Evolutionary conservation across 2,888 invertebrate genomes (phyloP), one percentile per base, ranked within the genome.

Genomic region (Coecobrya sp.): DNA sequence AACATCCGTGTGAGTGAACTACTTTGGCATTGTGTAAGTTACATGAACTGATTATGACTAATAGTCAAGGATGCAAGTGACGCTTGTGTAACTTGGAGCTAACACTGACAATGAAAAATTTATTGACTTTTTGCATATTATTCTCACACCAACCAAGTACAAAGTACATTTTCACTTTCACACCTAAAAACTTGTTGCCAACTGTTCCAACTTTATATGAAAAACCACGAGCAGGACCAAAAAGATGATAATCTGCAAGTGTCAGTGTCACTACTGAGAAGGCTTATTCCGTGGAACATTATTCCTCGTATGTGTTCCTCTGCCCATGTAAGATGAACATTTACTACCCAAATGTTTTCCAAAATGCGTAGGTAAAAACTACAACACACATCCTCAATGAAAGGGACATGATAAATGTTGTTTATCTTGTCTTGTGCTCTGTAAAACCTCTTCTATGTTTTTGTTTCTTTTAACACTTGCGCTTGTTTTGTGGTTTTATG

Each of bases 81-180:
- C 22, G 22, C 45, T 76, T 2, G 11, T 2, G 11, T 45, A 45
- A 49, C 22, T 76, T 49, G 42, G 49, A 52, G 42, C 27, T 55
- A 59, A 16, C 90, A 84, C 90, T 91, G 81, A 81, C 91, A 91
- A 91, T 91, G 91, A 87, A 82, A 81, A 86, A 68, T 91, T 81
- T 86, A 87, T 91, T 91, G 91, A 81, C 68, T 52, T 49, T n/a
- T 42, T 65, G 36, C 49, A 45, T n/a, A 76, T 42, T 36, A 36
- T n/a, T n/a, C n/a, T 36, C 36, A 36, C 36, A 36, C 36, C 36
- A 36, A 36, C 3, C 7, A 36, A 11, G 19, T 13, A n/a, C 42
- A 19, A 55, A 36, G 30, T 36, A 45, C 62, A 8, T 45, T 27
- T 73, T 70, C 89, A 90, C 59, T 36, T 62, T 90, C 70, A 55